Conservation (phyloP, 1,140 invertebrate genomes). For the Ganaspis sp. region DNA sequence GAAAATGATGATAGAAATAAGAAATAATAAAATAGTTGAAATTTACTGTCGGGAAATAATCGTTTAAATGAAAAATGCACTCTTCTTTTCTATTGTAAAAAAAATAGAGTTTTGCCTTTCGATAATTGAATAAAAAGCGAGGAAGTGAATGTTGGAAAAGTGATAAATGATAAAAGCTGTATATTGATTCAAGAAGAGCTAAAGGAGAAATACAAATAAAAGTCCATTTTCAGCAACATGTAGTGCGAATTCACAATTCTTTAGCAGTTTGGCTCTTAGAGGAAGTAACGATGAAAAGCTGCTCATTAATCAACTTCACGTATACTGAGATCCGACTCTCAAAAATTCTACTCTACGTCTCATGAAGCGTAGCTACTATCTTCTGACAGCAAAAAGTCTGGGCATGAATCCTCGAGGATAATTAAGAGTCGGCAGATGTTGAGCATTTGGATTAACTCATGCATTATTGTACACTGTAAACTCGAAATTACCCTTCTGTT, state of each 20-base stretch:
- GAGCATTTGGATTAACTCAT: conserved; percentile 3
- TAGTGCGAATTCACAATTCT: background rate
- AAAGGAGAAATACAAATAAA: background rate
- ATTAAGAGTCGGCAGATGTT: conserved; percentile 25
- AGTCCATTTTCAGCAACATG: background rate
- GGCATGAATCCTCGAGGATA: conserved; percentile 11
- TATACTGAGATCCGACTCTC: conserved; percentile 1
- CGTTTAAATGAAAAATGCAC: no score
- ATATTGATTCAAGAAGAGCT: background rate
- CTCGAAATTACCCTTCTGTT: background rate
- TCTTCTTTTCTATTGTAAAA: no score
- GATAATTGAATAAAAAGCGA: background rate
- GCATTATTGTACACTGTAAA: conserved; percentile 11
- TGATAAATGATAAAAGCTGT: conserved; percentile 10
- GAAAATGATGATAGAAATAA: no score
- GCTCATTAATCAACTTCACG: conserved; percentile 27
- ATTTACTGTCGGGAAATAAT: no score
- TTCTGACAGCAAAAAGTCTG: conserved; percentile 16
- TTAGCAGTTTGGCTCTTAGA: conserved; percentile 15
- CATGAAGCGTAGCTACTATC: conserved; percentile 15
- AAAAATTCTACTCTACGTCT: conserved; percentile 9
- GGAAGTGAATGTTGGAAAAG: background rate
- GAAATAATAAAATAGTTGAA: no score
- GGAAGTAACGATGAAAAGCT: background rate
- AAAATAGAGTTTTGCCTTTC: no score